Conservation (phyloP, 1,140 invertebrate species). For the Anoplolepis gracilipes region DNA sequence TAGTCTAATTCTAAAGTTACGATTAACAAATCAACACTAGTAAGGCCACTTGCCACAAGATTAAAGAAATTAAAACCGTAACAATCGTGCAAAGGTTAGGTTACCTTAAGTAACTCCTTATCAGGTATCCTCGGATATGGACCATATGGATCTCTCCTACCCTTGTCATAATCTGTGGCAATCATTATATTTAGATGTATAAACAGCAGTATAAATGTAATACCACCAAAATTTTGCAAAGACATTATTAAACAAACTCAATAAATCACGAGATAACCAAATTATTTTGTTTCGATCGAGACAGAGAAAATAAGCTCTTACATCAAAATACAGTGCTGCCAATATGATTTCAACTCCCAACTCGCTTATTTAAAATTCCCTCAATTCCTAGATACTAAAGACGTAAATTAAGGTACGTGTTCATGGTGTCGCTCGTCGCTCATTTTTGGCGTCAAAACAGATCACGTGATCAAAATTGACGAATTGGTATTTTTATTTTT, state of each 20-base stretch:
- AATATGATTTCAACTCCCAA: not conserved
- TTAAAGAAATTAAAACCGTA: not conserved
- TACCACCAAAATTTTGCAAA: not conserved
- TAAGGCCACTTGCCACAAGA: not conserved
- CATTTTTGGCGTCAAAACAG: too few relatives aligned
- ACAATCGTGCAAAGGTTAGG: not conserved
- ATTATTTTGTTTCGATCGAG: not conserved
- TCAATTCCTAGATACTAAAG: not conserved
- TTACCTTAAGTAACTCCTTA: conserved; percentile 26
- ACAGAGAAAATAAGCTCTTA: not conserved
- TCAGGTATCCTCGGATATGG: conserved; percentile 41
- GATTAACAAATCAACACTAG: not conserved
- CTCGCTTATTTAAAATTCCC: too few relatives aligned
- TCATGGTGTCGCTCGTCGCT: too few relatives aligned
- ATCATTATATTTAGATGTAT: rapidly evolving
- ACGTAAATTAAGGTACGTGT: too few relatives aligned
- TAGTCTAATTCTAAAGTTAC: not conserved
- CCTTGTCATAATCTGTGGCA: not conserved
- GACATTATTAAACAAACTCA: not conserved
- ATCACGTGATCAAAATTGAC: too few relatives aligned
- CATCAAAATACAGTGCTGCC: conserved; percentile 15
- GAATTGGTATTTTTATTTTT: too few relatives aligned
- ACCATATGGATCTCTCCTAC: not conserved
- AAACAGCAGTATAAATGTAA: not conserved
- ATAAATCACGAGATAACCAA: not conserved